Conservation (phyloP, 2,888 invertebrate species). For the Diadromus collaris region DNA sequence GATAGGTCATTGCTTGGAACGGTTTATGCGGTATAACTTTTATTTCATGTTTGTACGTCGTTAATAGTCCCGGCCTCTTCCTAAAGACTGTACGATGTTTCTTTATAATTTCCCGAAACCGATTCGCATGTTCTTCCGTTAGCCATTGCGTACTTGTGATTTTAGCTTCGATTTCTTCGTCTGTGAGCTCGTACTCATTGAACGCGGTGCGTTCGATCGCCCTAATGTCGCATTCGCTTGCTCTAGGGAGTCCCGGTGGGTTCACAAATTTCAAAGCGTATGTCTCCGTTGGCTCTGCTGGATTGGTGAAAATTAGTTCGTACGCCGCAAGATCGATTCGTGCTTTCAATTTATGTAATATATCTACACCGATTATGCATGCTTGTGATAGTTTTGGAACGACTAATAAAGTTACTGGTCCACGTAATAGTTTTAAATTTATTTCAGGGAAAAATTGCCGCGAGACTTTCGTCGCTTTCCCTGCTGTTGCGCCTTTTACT, state of each 20-base stretch:
- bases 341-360: not conserved
- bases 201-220: not conserved
- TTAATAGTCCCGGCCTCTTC: not conserved
- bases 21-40: not conserved
- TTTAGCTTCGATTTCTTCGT: not conserved
- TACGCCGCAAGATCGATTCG: not conserved
- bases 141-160: not conserved
- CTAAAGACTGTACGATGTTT: not conserved
- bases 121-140: not conserved
- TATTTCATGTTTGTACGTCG: not conserved
- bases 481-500: not conserved
- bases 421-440: not conserved
- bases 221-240: not conserved
- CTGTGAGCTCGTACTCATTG: not conserved
- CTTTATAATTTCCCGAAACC: not conserved
- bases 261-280: not conserved
- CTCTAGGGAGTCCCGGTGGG: not conserved
- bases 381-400: not conserved
- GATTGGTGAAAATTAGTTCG: not conserved
- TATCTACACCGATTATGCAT: not conserved
- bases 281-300: not conserved
- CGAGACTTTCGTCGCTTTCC: not conserved
- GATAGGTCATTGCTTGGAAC: not conserved
- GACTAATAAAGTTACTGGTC: not conserved
- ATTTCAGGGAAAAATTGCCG: not conserved